Evolutionary conservation across 2,888 invertebrate genomes (phyloP).

Genomic region (Noctua comes): DNA sequence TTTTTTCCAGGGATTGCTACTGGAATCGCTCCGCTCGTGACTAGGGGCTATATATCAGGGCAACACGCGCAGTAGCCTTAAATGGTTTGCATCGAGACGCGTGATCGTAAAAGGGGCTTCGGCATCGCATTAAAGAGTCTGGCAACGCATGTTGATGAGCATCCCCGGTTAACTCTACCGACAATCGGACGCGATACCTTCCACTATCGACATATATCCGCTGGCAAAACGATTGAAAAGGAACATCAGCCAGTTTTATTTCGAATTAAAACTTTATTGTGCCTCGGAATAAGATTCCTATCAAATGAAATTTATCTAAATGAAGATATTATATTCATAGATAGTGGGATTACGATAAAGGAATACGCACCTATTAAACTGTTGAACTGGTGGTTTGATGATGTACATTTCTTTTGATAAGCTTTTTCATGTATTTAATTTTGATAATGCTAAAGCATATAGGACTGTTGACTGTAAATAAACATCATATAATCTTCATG

Average conservation of each 20-base stretch:
- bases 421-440: conserved; percentile 13
- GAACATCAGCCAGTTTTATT: conserved; percentile 48
- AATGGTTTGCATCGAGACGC: conserved; percentile 74
- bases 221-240: conserved; percentile 61
- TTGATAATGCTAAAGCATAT: not conserved
- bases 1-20: conserved; percentile 62
- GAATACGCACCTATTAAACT: conserved; percentile 11
- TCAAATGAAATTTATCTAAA: conserved; percentile 54
- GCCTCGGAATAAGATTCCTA: conserved; percentile 52
- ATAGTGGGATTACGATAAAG: conserved; percentile 16
- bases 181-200: conserved; percentile 67
- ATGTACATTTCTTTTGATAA: conserved; percentile 20
- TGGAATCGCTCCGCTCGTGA: conserved; percentile 71
- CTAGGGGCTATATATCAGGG: conserved; percentile 69
- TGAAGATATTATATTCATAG: conserved; percentile 53
- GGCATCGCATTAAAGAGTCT: conserved; percentile 71
- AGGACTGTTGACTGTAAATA: not conserved
- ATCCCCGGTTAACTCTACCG: conserved; percentile 65
- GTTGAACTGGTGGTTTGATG: conserved; percentile 17
- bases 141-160: conserved; percentile 72
- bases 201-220: conserved; percentile 65
- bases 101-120: conserved; percentile 75
- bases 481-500: not conserved
- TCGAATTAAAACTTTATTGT: conserved; percentile 61
- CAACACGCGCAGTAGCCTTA: conserved; percentile 76